phyloP scores from a whole-genome alignment of 2,888 invertebrate species.

The Xylocampa areola region DNA sequence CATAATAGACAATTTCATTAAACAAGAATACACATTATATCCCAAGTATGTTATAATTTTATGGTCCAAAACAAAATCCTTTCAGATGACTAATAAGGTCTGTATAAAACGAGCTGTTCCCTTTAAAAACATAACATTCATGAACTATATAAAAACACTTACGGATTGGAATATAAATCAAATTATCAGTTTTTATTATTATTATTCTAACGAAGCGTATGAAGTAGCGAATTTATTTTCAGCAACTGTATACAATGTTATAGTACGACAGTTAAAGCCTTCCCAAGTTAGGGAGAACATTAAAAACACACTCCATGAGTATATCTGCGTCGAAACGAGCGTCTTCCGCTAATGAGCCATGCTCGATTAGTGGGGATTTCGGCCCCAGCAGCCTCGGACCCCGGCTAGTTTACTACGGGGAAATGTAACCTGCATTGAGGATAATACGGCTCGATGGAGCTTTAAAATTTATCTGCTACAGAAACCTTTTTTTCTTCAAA shows the following conservation, averaged over 20 bases:
- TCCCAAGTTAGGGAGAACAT: slow-evolving; percentile 49
- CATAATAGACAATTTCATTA: too few relatives aligned
- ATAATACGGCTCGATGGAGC: slow-evolving; percentile 5
- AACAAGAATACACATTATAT: too few relatives aligned
- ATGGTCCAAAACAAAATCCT: too few relatives aligned
- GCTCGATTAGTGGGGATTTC: slow-evolving; percentile 70
- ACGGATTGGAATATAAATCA: too few relatives aligned
- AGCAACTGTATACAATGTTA: slow-evolving; percentile 19
- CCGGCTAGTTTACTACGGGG: slow-evolving; percentile 25
- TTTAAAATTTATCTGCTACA: slow-evolving; percentile 2
- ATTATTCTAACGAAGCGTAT: too few relatives aligned
- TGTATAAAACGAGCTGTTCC: too few relatives aligned
- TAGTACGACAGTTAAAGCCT: slow-evolving; percentile 32
- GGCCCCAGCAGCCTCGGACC: slow-evolving; percentile 26
- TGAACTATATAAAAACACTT: too few relatives aligned
- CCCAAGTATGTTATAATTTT: too few relatives aligned
- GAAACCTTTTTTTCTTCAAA: not conserved
- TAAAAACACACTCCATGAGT: slow-evolving; percentile 67
- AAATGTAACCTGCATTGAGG: slow-evolving; percentile 32
- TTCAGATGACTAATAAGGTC: too few relatives aligned
- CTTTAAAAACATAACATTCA: too few relatives aligned
- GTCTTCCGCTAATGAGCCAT: slow-evolving; percentile 72
- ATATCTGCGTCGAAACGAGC: slow-evolving; percentile 69
- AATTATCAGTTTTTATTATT: too few relatives aligned
- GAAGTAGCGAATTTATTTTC: too few relatives aligned